These are phyloP conservation scores for Pseudochaenichthys georgianus DNA, from an alignment of 2,797 vertebrate genomes.

Conservation along the genomic window DNA sequence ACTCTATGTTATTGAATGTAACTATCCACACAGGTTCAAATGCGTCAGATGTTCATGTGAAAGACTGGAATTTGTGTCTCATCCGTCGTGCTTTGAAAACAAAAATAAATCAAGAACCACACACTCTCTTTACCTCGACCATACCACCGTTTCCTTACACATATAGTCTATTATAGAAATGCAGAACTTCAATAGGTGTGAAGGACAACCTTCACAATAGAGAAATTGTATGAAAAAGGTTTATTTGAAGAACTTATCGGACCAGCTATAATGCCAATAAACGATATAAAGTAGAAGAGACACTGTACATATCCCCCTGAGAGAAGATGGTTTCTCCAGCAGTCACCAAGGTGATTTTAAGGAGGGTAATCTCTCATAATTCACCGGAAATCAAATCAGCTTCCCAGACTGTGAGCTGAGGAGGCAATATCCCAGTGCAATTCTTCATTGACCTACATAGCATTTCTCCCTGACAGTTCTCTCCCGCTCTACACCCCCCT, in stretches of 20 bases:
- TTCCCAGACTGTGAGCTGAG: conserved; percentile 78
- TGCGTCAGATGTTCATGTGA: not conserved
- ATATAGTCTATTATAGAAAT: not conserved
- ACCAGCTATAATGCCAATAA: conserved; percentile 13
- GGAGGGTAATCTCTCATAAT: conserved; percentile 81
- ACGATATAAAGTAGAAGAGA: conserved; percentile 24
- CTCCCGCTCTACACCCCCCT: conserved; percentile 40
- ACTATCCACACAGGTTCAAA: not conserved
- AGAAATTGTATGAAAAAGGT: conserved; percentile 5
- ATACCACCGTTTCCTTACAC: not conserved
- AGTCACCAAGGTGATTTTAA: conserved; percentile 78
- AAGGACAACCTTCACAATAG: conserved; percentile 11
- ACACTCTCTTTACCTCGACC: not conserved
- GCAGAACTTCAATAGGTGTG: not conserved
- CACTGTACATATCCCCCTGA: conserved; percentile 45
- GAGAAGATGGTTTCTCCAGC: conserved; percentile 42
- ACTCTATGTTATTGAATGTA: not conserved
- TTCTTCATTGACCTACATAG: conserved; percentile 86
- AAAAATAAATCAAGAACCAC: not conserved
- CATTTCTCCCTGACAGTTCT: conserved; percentile 78
- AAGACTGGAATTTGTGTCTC: not conserved
- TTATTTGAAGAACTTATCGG: conserved; percentile 31
- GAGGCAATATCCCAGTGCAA: conserved; percentile 82
- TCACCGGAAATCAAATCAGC: conserved; percentile 84
- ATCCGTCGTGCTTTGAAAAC: not conserved